Base-by-base conservation (phyloP, 2,888 invertebrate genomes). In the Drosophila yooni region DNA sequence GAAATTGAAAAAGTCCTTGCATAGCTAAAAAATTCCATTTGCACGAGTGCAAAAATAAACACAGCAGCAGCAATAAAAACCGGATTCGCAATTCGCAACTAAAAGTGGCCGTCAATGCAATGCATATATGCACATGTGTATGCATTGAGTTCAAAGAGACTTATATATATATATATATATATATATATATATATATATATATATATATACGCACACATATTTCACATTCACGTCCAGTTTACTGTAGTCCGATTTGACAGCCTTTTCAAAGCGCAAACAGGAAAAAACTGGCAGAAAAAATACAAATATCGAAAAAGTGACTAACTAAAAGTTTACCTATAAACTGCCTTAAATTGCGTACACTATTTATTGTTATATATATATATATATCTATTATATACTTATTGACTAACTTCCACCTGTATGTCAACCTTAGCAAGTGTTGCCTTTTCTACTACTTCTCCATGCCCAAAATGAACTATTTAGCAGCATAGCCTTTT, bases 251-350 rank as follows among this genome's bases (percentile, higher is more conserved):
- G 60, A 62, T 53, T 36, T 25, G 5, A 7, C 5, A 6, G 66
- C 63, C 57, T 54, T 62, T 57, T 61, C 69, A 25, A 48, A 61
- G 40, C 48, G 64, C 81, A 69, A 78, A 73, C 70, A 76, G 74
- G 66, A 69, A 63, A 79, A 50, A 81, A 82, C 81, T 33, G 11
- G 43, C 13, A 27, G 36, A 25, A 40, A 25, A 46, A 6, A n/a
- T 0, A 36, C 7, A 0, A 6, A n/a, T 6, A 3, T 5, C 13
- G n/a, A 27, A 18, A 2, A 15, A 8, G n/a, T n/a, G 11, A 8
- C 15, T n/a, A 11, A 48, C 33, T 46, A 10, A 6, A 8, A 48
- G 25, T 43, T 73, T 50, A 33, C 21, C 72, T 66, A 18, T 13
- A 54, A 33, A 10, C n/a, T 15, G 4, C 1, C 18, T 50, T 10